phyloP scores from a whole-genome alignment of 92 coral and sea anemone genomes.

The Porites evermanni region DNA sequence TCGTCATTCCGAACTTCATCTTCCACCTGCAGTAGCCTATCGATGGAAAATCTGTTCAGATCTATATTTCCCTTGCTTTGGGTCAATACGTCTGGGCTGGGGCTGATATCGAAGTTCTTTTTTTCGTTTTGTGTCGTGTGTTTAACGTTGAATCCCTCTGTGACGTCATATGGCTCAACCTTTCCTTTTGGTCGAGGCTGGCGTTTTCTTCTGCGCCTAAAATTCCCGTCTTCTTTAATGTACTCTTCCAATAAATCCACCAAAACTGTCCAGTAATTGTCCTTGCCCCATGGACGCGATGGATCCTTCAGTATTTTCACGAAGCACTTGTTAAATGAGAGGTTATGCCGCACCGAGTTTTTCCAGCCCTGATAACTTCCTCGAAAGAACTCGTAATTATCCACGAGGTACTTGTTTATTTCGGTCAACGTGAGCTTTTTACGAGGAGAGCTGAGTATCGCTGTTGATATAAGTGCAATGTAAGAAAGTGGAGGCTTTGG shows the following conservation, averaged over 20 bases:
- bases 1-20: slow-evolving; percentile 1
- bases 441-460: slow-evolving; percentile 94
- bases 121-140: neutral
- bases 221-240: slow-evolving; percentile 87
- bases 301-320: slow-evolving; percentile 97
- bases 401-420: slow-evolving; percentile 90
- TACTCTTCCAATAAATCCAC: slow-evolving; percentile 90
- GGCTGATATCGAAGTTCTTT: slow-evolving; percentile 15
- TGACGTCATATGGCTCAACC: neutral
- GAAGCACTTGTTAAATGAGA: slow-evolving; percentile 97
- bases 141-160: slow-evolving; percentile 1
- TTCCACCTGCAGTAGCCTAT: slow-evolving; percentile 35
- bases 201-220: slow-evolving; percentile 89
- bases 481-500: slow-evolving; percentile 99
- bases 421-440: slow-evolving; percentile 93
- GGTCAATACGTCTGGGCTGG: slow-evolving; percentile 19
- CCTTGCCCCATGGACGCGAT: slow-evolving; percentile 99
- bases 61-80: slow-evolving; percentile 43
- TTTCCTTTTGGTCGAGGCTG: slow-evolving; percentile 56
- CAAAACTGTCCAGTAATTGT: slow-evolving; percentile 95
- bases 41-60: slow-evolving; percentile 48
- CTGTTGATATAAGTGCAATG: slow-evolving; percentile 97
- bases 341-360: slow-evolving; percentile 98
- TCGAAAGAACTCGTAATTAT: slow-evolving; percentile 93
- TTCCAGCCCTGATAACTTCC: slow-evolving; percentile 99